Evolutionary conservation across 1,140 invertebrate species (phyloP).

Genomic region (Harpegnathos saltator): DNA sequence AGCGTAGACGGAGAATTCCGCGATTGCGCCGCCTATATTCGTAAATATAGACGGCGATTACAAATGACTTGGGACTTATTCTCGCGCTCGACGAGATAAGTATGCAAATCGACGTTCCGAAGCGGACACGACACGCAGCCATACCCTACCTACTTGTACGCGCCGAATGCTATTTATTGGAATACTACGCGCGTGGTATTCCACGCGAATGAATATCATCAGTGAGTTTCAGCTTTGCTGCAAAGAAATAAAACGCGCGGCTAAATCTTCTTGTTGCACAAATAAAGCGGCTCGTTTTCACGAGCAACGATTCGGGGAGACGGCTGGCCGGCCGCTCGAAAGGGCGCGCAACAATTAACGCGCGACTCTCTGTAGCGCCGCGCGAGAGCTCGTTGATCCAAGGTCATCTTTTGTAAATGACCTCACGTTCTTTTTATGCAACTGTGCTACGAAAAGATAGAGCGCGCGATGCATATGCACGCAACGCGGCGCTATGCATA

Average conservation of each 20-base stretch:
- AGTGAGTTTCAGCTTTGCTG: neutral
- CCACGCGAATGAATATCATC: conserved; percentile 7
- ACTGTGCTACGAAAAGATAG: conserved; percentile 41
- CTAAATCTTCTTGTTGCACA: neutral
- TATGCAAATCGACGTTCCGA: too few relatives aligned
- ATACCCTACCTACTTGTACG: too few relatives aligned
- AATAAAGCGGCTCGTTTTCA: neutral
- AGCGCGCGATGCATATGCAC: conserved; percentile 46
- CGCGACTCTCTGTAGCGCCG: conserved; percentile 19
- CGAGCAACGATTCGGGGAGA: too few relatives aligned
- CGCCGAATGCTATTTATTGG: too few relatives aligned
- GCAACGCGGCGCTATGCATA: conserved; percentile 31
- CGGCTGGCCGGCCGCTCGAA: conserved; percentile 29
- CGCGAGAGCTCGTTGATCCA: conserved; percentile 29
- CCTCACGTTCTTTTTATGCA: conserved; percentile 53
- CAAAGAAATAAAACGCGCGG: neutral
- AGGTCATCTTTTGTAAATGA: conserved; percentile 55
- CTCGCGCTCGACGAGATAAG: too few relatives aligned
- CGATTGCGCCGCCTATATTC: too few relatives aligned
- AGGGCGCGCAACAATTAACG: conserved; percentile 25
- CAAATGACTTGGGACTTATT: too few relatives aligned
- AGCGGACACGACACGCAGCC: too few relatives aligned
- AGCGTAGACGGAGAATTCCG: too few relatives aligned
- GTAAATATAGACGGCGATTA: too few relatives aligned
- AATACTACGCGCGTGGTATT: too few relatives aligned